phyloP scores from a whole-genome alignment of 2,888 invertebrate species.

The Tenthredo livida region DNA sequence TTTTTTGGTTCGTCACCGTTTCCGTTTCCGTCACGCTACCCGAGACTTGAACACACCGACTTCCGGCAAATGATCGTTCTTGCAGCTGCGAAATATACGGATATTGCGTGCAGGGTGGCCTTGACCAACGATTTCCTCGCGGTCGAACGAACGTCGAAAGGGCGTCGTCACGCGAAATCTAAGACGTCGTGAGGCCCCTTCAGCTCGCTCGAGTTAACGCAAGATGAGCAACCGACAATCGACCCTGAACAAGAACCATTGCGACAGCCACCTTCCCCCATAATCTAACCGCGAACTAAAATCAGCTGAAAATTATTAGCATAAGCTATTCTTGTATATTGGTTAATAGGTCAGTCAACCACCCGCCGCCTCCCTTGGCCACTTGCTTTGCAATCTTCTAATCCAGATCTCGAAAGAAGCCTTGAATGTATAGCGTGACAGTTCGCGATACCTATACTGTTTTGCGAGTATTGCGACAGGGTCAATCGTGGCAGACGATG shows the following conservation, averaged over 20 bases:
- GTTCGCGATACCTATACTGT: slow-evolving; percentile 15
- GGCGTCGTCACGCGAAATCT: slow-evolving; percentile 62
- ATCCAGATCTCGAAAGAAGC: slow-evolving; percentile 48
- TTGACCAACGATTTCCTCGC: slow-evolving; percentile 34
- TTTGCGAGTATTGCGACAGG: slow-evolving; percentile 4
- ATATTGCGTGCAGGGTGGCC: slow-evolving; percentile 64
- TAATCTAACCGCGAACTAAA: slow-evolving; percentile 39
- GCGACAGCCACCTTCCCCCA: neutral
- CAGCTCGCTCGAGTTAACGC: neutral
- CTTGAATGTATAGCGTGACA: slow-evolving; percentile 43
- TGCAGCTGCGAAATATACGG: slow-evolving; percentile 54
- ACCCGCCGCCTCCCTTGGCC: slow-evolving; percentile 43
- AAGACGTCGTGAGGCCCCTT: slow-evolving; percentile 18
- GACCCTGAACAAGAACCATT: neutral
- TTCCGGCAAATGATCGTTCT: slow-evolving; percentile 41
- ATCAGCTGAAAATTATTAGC: slow-evolving; percentile 51
- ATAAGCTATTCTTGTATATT: slow-evolving; percentile 59
- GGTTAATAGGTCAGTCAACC: slow-evolving; percentile 60
- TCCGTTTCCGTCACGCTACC: slow-evolving; percentile 28
- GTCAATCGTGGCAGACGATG: slow-evolving; percentile 11
- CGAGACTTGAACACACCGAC: neutral
- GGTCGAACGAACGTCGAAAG: slow-evolving; percentile 53
- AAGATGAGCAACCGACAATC: slow-evolving; percentile 55
- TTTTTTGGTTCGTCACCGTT: slow-evolving; percentile 34
- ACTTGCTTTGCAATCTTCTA: slow-evolving; percentile 44